Conservation (phyloP, 1,140 invertebrate species). For the Zaprionus davidi region DNA sequence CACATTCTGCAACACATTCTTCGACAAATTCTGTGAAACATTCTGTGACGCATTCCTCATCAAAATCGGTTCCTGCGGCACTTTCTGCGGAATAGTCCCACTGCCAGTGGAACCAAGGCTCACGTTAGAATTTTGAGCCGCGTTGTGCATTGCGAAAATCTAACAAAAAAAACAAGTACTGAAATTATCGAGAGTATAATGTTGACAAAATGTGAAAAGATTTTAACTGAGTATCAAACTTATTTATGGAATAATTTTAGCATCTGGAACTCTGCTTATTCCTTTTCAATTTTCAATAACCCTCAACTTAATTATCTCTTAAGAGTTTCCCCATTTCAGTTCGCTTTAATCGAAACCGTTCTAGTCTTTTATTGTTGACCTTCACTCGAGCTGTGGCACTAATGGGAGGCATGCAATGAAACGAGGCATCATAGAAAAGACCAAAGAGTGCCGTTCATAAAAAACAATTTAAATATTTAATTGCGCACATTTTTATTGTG, state of each 20-base stretch:
- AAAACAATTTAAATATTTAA: conserved; percentile 51
- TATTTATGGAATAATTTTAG: not conserved
- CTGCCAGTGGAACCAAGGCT: not conserved
- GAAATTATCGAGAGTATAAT: not conserved
- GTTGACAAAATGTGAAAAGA: not conserved
- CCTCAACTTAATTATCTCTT: not conserved
- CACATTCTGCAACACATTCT: no score
- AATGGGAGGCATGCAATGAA: conserved; percentile 28
- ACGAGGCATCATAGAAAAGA: conserved; percentile 34
- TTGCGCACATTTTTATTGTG: conserved; percentile 36
- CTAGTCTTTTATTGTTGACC: conserved; percentile 16
- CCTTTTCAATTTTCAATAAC: not conserved
- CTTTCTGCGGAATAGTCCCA: no score
- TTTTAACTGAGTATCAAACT: not conserved
- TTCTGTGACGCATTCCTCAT: no score
- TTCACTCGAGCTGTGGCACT: conserved; percentile 31
- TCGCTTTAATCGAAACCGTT: conserved; percentile 34
- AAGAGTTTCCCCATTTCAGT: not conserved
- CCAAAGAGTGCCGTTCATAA: conserved; percentile 13
- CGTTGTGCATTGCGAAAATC: not conserved
- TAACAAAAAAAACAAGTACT: not conserved
- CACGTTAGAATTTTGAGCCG: not conserved
- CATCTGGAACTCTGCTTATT: not conserved
- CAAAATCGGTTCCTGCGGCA: no score
- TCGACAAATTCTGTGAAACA: no score